Conservation (phyloP, 2,113 vertebrate genomes). For the Pampusana beccarii region DNA sequence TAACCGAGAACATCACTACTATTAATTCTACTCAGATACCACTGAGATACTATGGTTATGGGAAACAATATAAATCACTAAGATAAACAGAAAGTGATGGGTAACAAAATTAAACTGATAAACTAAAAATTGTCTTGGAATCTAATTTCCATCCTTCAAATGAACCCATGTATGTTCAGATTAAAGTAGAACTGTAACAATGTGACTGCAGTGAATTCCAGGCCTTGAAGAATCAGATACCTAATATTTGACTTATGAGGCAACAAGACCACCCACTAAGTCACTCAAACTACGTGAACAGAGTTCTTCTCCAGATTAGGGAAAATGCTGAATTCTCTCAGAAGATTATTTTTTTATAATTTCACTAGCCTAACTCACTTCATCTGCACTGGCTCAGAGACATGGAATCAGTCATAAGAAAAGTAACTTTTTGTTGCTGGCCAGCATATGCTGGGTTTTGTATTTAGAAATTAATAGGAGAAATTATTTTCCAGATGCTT, state of each 20-base stretch:
- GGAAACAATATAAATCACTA: background rate
- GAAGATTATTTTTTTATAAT: background rate
- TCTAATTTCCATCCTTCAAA: background rate
- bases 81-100: background rate
- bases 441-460: background rate
- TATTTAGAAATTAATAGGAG: background rate
- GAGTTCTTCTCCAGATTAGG: background rate
- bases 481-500: background rate
- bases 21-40: background rate
- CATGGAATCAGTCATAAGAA: background rate
- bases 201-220: background rate
- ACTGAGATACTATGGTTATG: background rate
- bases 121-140: background rate
- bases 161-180: background rate
- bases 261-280: background rate
- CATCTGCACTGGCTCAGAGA: background rate
- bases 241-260: background rate
- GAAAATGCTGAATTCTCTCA: background rate
- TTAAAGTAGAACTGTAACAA: background rate
- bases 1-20: background rate
- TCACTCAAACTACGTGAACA: background rate
- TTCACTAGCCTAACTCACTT: background rate
- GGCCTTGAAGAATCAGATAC: background rate
- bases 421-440: background rate
- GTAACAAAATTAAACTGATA: background rate